phyloP scores from a whole-genome alignment of 1,140 invertebrate genomes.

The Conus betulinus region DNA sequence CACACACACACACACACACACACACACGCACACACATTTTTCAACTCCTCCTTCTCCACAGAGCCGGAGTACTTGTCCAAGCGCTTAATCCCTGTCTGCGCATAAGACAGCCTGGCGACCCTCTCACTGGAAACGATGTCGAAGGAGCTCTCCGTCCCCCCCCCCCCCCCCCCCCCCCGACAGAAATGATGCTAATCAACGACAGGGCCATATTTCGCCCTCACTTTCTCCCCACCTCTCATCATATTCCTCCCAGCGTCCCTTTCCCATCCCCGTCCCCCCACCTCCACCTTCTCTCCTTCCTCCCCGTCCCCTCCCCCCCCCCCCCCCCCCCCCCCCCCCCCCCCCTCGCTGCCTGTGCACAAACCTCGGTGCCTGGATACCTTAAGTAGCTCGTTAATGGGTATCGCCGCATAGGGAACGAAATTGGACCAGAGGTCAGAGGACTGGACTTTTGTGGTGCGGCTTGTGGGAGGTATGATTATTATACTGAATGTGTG shows the following conservation, averaged over 20 bases:
- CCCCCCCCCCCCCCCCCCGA: neutral
- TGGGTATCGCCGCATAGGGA: too few species aligned
- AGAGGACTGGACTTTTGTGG: too few species aligned
- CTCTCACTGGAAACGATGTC: neutral
- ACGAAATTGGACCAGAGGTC: too few species aligned
- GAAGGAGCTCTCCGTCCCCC: neutral
- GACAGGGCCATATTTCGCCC: neutral
- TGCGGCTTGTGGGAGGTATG: too few species aligned
- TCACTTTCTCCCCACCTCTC: neutral
- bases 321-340: neutral
- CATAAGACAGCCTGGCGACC: neutral
- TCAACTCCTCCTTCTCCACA: neutral
- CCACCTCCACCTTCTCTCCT: neutral
- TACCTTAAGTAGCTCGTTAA: too few species aligned
- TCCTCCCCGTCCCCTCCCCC: neutral
- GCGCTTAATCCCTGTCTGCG: neutral
- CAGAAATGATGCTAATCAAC: neutral
- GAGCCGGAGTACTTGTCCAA: neutral
- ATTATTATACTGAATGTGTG: neutral
- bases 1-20: conserved; percentile 9
- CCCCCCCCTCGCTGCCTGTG: neutral
- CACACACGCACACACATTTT: neutral
- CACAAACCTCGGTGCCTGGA: too few species aligned
- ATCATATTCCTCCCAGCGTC: too few species aligned
- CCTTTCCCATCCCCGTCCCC: neutral